Evolutionary conservation across 2,797 vertebrate genomes (phyloP).

Genomic region (Pachyuromys duprasi): DNA sequence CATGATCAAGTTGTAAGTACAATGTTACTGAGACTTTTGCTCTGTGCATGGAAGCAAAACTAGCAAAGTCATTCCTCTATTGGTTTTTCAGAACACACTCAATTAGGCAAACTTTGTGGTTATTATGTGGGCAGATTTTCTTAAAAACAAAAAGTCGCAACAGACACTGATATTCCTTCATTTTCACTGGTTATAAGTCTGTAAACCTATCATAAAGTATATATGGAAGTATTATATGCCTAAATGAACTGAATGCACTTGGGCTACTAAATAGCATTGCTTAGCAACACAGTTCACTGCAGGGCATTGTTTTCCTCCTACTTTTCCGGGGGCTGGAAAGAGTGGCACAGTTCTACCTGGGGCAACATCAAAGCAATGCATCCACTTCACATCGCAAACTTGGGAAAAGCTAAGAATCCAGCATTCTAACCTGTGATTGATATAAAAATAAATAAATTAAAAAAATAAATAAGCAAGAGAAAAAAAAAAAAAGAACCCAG

Average conservation of each 20-base stretch:
- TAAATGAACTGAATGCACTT: not conserved
- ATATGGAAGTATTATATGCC: not conserved
- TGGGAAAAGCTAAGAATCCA: not conserved
- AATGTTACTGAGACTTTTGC: not conserved
- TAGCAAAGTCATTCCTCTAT: not conserved
- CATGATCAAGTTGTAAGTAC: not conserved
- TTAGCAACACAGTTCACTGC: not conserved
- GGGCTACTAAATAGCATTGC: not conserved
- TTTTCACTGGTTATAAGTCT: not conserved
- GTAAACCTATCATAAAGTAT: not conserved
- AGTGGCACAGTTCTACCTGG: not conserved
- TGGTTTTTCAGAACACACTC: not conserved
- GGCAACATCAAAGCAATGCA: not conserved
- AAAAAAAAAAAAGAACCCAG: not conserved
- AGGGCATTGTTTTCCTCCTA: not conserved
- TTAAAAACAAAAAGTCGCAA: not conserved
- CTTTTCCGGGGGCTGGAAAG: not conserved
- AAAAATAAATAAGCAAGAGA: no score
- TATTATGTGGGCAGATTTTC: not conserved
- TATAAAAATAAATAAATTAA: no score
- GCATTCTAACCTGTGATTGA: no score
- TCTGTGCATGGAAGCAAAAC: not conserved
- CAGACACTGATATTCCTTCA: not conserved
- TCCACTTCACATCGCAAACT: not conserved
- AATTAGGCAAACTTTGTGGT: not conserved